phyloP scores from a whole-genome alignment of 2,888 invertebrate genomes.

The Cabera pusaria region DNA sequence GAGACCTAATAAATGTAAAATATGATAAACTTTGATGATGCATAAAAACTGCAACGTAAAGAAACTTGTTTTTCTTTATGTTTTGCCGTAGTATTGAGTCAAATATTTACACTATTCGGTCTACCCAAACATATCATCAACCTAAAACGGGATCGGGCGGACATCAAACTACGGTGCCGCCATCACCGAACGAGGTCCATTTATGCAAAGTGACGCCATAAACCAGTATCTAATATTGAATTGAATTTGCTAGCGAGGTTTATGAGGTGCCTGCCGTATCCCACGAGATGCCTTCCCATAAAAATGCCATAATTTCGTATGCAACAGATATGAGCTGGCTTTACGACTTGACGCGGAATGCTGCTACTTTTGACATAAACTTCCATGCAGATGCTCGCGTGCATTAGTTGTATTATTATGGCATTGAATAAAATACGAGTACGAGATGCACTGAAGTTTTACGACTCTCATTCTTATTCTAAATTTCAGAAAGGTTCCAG shows the following conservation, averaged over 20 bases:
- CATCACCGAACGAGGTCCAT: conserved; percentile 32
- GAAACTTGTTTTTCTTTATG: no score
- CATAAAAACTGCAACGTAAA: no score
- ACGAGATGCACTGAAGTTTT: conserved; percentile 18
- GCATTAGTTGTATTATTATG: conserved; percentile 31
- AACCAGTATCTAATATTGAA: conserved; percentile 57
- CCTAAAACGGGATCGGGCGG: no score
- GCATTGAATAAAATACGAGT: conserved; percentile 22
- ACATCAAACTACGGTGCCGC: conserved; percentile 11
- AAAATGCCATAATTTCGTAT: conserved; percentile 69
- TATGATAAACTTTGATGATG: no score
- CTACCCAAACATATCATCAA: no score
- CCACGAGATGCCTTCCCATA: conserved; percentile 56
- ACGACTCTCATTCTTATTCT: conserved; percentile 9
- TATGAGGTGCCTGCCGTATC: conserved; percentile 60
- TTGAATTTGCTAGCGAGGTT: conserved; percentile 66
- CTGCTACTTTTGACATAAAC: conserved; percentile 36
- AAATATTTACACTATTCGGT: no score
- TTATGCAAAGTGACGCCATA: conserved; percentile 57
- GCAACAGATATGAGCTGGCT: conserved; percentile 61
- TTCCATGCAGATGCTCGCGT: conserved; percentile 33
- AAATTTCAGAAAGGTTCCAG: conserved; percentile 16
- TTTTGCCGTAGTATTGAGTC: no score
- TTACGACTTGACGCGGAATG: conserved; percentile 26
- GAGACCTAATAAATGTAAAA: no score